Percentiles rank a stretch among this genome's conserved stretches.
phyloP scores from a whole-genome alignment of 2,888 invertebrate genomes.

The Lasioglossum marginatum region DNA sequence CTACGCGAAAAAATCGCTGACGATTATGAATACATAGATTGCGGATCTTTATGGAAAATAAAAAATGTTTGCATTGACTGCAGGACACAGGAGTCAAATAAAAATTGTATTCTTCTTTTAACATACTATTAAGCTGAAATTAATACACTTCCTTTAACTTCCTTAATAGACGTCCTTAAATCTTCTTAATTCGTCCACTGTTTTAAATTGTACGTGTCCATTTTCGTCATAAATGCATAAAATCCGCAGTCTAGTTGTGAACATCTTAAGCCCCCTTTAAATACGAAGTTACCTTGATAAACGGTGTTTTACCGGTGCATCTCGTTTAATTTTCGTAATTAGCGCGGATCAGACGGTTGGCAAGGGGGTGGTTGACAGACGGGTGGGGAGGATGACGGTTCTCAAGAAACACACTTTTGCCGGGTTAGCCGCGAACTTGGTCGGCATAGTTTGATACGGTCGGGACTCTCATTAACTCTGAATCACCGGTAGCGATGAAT shows the following conservation, averaged over 20 bases:
- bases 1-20: conserved; percentile 25
- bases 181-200: too few relatives aligned
- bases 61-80: too few relatives aligned
- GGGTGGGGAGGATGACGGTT: neutral
- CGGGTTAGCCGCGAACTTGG: conserved; percentile 14
- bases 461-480: conserved; percentile 30
- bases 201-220: too few relatives aligned
- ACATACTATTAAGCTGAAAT: too few relatives aligned
- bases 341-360: conserved; percentile 11
- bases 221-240: too few relatives aligned
- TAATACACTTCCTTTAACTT: too few relatives aligned
- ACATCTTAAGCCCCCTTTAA: conserved; percentile 37
- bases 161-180: too few relatives aligned
- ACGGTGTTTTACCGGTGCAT: conserved; percentile 20
- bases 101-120: too few relatives aligned
- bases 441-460: conserved; percentile 11
- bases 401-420: conserved; percentile 24
- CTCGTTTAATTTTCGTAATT: conserved; percentile 56
- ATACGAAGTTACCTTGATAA: conserved; percentile 38
- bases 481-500: conserved; percentile 55
- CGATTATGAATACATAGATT: too few relatives aligned
- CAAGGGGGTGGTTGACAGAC: neutral
- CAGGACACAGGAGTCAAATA: too few relatives aligned
- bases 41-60: too few relatives aligned
- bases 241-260: too few relatives aligned